Conservation (phyloP, 1,140 invertebrate species). For the Ooceraea biroi region DNA sequence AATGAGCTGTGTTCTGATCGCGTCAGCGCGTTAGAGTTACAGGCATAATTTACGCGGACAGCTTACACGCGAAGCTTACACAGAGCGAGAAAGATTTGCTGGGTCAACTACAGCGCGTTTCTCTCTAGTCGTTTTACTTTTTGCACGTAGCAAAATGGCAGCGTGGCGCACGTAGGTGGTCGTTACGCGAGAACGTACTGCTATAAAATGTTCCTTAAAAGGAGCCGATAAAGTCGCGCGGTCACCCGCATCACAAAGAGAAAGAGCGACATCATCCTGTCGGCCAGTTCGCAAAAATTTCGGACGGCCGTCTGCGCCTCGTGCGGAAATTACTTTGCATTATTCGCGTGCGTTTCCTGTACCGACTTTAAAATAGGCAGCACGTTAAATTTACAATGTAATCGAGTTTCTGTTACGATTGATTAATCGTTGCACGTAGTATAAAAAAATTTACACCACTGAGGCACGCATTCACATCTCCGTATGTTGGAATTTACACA, state of each 20-base stretch:
- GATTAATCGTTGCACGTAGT: no score
- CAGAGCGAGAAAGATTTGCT: conserved; percentile 44
- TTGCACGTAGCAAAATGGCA: conserved; percentile 15
- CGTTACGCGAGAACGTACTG: conserved; percentile 63
- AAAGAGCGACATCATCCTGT: conserved; percentile 61
- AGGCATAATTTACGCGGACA: conserved; percentile 15
- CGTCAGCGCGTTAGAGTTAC: conserved; percentile 1
- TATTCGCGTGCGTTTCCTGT: background rate
- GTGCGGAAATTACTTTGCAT: background rate
- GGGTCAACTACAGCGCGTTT: conserved; percentile 40
- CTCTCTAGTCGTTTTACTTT: conserved; percentile 55
- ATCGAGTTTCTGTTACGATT: background rate
- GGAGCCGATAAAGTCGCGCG: conserved; percentile 73
- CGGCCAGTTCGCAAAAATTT: conserved; percentile 35
- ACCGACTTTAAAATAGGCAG: background rate
- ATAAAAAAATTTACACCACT: no score
- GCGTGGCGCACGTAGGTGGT: conserved; percentile 61
- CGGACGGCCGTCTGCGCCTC: background rate
- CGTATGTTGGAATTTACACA: no score
- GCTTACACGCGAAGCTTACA: background rate
- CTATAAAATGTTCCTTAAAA: conserved; percentile 67
- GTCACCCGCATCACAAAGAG: conserved; percentile 39
- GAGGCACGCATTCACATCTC: no score
- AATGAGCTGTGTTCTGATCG: background rate
- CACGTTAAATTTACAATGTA: background rate